phyloP scores from a whole-genome alignment of 1,140 invertebrate genomes.

The Sarcophaga bullata region DNA sequence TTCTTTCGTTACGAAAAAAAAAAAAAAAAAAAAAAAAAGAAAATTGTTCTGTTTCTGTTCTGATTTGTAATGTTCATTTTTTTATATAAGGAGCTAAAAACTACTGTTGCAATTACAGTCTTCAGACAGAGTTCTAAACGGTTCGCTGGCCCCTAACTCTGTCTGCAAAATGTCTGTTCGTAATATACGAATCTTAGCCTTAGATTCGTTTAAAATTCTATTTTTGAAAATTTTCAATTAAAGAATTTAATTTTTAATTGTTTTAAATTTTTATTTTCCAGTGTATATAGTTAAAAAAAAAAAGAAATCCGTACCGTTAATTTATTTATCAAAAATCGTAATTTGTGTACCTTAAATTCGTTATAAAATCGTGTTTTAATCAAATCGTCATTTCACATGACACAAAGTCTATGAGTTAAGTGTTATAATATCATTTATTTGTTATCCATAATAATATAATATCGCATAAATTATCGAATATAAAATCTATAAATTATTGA shows the following conservation, averaged over 20 bases:
- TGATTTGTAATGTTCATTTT: background rate
- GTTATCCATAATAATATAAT: too few species aligned
- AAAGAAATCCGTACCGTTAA: background rate
- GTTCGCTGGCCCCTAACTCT: slow-evolving; percentile 51
- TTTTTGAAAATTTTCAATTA: too few species aligned
- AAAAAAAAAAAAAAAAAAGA: background rate
- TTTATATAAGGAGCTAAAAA: background rate
- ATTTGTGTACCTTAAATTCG: slow-evolving; percentile 16
- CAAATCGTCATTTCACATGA: background rate
- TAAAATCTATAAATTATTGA: background rate
- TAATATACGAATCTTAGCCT: background rate
- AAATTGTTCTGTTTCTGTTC: too few species aligned
- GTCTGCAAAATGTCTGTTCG: slow-evolving; percentile 27
- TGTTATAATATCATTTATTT: background rate
- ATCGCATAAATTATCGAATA: too few species aligned
- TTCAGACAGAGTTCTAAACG: slow-evolving; percentile 64
- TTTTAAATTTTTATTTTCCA: background rate
- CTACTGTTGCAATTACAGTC: slow-evolving; percentile 53
- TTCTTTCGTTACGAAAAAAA: background rate
- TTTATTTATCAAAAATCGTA: background rate
- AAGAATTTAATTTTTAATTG: too few species aligned
- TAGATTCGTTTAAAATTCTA: background rate
- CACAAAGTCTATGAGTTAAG: background rate
- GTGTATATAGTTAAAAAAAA: background rate
- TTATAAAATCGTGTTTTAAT: background rate